Percentiles rank a stretch among this genome's conserved stretches.
phyloP scores from a whole-genome alignment of 64 coral and sea anemone species.

The Montipora efflorescens region DNA sequence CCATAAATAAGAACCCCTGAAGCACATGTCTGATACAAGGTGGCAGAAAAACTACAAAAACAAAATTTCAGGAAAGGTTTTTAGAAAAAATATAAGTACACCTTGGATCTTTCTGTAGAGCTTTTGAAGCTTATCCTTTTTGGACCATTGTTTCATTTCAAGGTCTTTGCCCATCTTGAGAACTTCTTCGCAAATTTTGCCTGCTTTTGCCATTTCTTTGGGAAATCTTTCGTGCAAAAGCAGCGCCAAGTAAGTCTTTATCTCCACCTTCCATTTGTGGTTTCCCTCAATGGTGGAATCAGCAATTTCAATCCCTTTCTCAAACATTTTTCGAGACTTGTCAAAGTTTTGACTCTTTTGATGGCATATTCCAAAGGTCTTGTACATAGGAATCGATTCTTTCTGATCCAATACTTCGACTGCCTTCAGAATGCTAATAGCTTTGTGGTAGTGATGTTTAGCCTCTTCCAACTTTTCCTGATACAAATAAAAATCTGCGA shows the following conservation, averaged over 20 bases:
- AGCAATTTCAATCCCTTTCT: conserved; percentile 29
- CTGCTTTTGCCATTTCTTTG: conserved; percentile 2
- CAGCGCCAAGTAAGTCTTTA: conserved; percentile 51
- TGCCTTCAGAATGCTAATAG: conserved; percentile 34
- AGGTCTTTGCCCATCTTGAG: conserved; percentile 50
- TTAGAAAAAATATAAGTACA: too few relatives aligned
- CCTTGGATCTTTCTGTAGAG: background rate
- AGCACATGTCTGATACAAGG: too few relatives aligned
- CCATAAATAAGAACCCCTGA: too few relatives aligned
- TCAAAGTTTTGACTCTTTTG: conserved; percentile 11
- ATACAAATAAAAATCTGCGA: conserved; percentile 51
- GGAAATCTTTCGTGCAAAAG: conserved; percentile 31
- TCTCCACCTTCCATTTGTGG: conserved; percentile 54
- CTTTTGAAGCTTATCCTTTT: background rate
- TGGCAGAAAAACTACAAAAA: too few relatives aligned
- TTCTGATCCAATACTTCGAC: conserved; percentile 27
- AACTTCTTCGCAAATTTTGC: conserved; percentile 27
- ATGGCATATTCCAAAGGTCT: conserved; percentile 63
- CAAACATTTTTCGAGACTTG: conserved; percentile 17
- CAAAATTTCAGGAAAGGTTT: too few relatives aligned
- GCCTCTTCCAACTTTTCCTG: background rate
- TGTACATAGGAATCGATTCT: conserved; percentile 41
- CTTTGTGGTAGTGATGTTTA: conserved; percentile 33
- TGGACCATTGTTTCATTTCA: conserved; percentile 16
- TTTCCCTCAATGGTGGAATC: conserved; percentile 49